Conservation (phyloP, 2,888 invertebrate species). For the Prosapia bicincta region DNA sequence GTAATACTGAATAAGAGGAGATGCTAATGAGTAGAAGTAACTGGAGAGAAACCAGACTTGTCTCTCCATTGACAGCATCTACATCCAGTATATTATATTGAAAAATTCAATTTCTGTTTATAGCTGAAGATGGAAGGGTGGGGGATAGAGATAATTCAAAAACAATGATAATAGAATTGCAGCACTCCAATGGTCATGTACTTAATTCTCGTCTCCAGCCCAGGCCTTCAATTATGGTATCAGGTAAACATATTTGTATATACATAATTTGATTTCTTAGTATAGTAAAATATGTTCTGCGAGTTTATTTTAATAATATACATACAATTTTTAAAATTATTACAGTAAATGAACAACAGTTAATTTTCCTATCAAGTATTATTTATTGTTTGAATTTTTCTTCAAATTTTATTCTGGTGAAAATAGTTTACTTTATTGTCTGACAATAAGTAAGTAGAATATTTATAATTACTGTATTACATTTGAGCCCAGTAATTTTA, state of each 20-base stretch:
- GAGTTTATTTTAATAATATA: no score
- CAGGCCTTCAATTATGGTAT: constrained; percentile 5
- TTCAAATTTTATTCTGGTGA: no score
- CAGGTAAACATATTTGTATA: neutral
- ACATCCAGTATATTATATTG: neutral
- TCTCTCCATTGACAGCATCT: neutral
- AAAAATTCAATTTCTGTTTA: neutral
- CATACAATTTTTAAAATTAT: no score
- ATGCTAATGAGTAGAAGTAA: neutral
- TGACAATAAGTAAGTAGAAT: no score
- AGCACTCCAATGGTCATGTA: constrained; percentile 30
- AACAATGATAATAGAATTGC: constrained; percentile 28
- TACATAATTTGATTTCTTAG: no score
- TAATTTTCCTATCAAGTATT: no score
- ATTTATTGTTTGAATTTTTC: no score
- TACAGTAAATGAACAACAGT: no score
- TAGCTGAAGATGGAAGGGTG: neutral
- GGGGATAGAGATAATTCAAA: constrained; percentile 16
- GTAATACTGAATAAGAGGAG: neutral
- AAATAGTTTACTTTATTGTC: no score
- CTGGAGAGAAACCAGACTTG: neutral
- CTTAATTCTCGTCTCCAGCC: constrained; percentile 28
- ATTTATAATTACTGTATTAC: no score
- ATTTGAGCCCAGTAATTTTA: no score
- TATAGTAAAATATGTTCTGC: no score